Evolutionary conservation across 2,797 vertebrate species (phyloP).

Genomic region (Tympanoctomys barrerae): DNA sequence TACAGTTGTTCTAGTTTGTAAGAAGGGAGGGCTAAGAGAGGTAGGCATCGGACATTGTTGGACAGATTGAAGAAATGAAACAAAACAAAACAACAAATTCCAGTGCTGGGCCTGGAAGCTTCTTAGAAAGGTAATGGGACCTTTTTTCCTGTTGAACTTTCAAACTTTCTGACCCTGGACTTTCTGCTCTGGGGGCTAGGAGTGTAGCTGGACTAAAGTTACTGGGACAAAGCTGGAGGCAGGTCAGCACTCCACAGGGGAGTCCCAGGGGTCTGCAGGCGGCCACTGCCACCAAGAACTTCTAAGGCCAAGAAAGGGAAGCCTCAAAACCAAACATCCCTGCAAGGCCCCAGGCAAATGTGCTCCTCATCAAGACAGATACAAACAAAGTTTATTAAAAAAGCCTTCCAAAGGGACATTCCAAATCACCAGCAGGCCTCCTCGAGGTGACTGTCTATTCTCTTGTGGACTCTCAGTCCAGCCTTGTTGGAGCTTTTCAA

Average conservation of each 20-base stretch:
- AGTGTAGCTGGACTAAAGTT: slow-evolving; percentile 92
- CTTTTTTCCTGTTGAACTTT: slow-evolving; percentile 84
- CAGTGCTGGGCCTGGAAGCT: slow-evolving; percentile 77
- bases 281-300: slow-evolving; percentile 94
- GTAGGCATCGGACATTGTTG: slow-evolving; percentile 68
- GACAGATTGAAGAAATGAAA: slow-evolving; percentile 69
- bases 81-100: slow-evolving; percentile 73
- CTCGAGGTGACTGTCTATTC: slow-evolving; percentile 86
- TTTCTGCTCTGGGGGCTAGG: slow-evolving; percentile 88
- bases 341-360: slow-evolving; percentile 93
- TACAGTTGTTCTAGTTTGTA: neutral
- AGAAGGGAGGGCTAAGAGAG: slow-evolving; percentile 36
- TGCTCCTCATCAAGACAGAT: slow-evolving; percentile 97
- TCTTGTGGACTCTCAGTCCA: slow-evolving; percentile 86
- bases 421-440: slow-evolving; percentile 90
- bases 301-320: slow-evolving; percentile 95
- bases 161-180: slow-evolving; percentile 84
- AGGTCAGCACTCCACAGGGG: slow-evolving; percentile 94
- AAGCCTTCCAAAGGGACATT: slow-evolving; percentile 90
- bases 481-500: slow-evolving; percentile 86
- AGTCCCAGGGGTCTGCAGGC: slow-evolving; percentile 92
- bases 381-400: slow-evolving; percentile 98
- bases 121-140: slow-evolving; percentile 69
- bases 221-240: slow-evolving; percentile 92
- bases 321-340: slow-evolving; percentile 94